Evolutionary conservation across 2,113 vertebrate genomes (phyloP), one percentile per base, ranked within the genome.

Genomic region (Chaetura pelagica): DNA sequence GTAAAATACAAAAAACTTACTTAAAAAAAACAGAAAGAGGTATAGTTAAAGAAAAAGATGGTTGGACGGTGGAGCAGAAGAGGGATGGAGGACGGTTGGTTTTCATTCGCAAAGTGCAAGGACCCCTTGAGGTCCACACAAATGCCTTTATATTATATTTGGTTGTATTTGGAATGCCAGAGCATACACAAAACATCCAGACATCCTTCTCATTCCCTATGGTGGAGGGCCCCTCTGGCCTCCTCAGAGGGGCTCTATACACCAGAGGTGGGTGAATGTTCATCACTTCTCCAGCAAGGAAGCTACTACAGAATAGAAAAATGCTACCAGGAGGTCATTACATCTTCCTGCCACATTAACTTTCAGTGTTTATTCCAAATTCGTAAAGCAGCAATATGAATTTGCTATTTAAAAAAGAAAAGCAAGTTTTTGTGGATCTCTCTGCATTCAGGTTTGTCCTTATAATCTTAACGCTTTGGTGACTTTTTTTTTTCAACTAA

Each of bases 261-360:
- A 59, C 3, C 1, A 4, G 44, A 49, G 5, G 5, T 17, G 8
- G 8, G 29, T 19, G 15, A n/a, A 51, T 0, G 0, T 32, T 46
- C 52, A 51, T 55, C 20, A 6, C 20, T 68, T 14, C 20, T 72
- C 26, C 61, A 40, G 8, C 9, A 75, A 40, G 18, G 38, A 38
- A 26, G 17, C 24, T 46, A 55, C 1, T 38, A 51, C 7, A 86
- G 12, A 44, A 62, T 3, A 10, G 30, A 79, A 86, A 35, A 62
- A 44, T 27, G 64, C 58, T 87, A 27, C 7, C 3, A 2, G 7
- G 32, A 12, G 5, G 4, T 17, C 69, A 29, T 38, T 77, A 61
- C 20, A 55, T 29, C 7, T 12, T 63, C 29, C 69, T 67, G 15
- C 16, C 57, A 54, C 24, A 20, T 13, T 26, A 58, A 52, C 18